Conservation (phyloP, 2,113 vertebrate species). For the Brachypodius melanocephalos region DNA sequence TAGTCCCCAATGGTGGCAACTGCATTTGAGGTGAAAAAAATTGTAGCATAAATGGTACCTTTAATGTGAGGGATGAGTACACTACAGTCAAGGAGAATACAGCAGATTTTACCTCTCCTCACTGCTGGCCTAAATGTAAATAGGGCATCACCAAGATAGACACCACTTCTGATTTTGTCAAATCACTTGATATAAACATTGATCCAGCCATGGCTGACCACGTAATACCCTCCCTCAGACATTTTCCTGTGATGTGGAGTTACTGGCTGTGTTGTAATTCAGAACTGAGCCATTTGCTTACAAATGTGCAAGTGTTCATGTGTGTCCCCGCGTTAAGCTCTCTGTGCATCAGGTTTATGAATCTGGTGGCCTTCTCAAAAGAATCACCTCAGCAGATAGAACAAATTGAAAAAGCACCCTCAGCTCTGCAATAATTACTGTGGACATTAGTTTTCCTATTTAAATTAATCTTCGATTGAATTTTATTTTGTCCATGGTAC, state of each 20-base stretch:
- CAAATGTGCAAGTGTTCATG: conserved; percentile 2
- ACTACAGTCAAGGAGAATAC: background rate
- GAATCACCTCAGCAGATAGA: conserved; percentile 62
- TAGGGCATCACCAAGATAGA: background rate
- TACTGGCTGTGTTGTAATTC: conserved; percentile 60
- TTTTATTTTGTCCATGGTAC: conserved; percentile 67
- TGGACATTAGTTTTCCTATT: conserved; percentile 53
- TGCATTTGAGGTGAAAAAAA: background rate
- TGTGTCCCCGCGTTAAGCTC: conserved; percentile 57
- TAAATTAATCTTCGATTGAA: conserved; percentile 59
- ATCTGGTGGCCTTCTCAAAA: conserved; percentile 62
- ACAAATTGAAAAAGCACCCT: conserved; percentile 63
- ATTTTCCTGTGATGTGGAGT: conserved; percentile 50
- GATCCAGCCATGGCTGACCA: conserved; percentile 34
- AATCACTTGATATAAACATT: conserved; percentile 60
- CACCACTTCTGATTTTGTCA: background rate
- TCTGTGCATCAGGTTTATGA: conserved; percentile 54
- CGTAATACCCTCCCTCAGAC: background rate
- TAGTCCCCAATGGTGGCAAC: background rate
- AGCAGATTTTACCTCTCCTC: background rate
- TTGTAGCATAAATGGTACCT: background rate
- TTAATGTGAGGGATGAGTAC: background rate
- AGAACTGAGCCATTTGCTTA: conserved; percentile 38
- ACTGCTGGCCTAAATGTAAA: background rate
- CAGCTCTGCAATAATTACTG: conserved; percentile 55